Conservation (phyloP, 2,113 vertebrate genomes). For the Fregata magnificens region DNA sequence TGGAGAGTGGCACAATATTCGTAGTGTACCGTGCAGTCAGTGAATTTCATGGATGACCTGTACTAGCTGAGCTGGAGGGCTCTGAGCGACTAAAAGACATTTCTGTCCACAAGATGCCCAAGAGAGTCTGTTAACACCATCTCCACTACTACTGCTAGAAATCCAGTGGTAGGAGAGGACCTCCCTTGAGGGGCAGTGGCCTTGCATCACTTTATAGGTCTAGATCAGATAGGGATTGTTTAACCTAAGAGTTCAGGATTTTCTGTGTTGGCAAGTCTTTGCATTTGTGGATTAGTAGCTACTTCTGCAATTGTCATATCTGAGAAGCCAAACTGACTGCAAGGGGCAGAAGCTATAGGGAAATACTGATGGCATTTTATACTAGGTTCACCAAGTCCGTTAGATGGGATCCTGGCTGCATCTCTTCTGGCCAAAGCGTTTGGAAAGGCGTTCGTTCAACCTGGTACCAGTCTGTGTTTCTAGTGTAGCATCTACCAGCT, state of each 20-base stretch:
- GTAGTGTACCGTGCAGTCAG: neutral
- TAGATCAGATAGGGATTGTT: neutral
- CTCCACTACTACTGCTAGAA: neutral
- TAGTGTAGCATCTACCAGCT: neutral
- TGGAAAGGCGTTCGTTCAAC: neutral
- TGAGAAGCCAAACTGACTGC: neutral
- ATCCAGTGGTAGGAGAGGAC: neutral
- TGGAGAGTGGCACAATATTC: fast-evolving
- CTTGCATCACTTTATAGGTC: neutral
- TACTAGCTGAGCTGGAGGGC: neutral
- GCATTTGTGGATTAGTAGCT: neutral
- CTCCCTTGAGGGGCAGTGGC: neutral
- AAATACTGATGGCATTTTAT: neutral
- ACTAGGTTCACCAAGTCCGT: neutral
- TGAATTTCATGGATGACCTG: neutral
- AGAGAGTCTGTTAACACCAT: neutral
- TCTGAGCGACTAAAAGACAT: neutral
- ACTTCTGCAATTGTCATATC: neutral
- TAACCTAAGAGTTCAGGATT: neutral
- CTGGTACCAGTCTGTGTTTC: neutral
- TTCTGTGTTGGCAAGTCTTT: neutral
- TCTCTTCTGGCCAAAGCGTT: neutral
- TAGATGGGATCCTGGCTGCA: neutral
- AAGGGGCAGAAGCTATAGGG: neutral
- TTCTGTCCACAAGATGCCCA: neutral